A percentile compares a stretch with the other conserved stretches of the same genome.
These are phyloP conservation scores for Polietes domitor DNA, from an alignment of 2,888 invertebrate genomes.

Conservation along the genomic window DNA sequence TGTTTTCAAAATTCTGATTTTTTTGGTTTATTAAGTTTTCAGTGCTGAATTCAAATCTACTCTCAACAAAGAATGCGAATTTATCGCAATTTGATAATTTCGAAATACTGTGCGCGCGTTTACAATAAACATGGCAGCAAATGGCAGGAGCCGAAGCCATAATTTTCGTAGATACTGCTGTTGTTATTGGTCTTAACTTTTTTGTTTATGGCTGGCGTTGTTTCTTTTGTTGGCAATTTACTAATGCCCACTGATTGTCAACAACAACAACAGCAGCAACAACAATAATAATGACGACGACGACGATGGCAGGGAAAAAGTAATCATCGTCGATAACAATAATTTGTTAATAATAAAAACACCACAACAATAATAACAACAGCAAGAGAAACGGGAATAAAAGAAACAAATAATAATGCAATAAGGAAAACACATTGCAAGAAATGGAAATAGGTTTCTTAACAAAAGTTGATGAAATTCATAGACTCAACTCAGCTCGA, in stretches of 20 bases:
- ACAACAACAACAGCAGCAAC: background rate
- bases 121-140: background rate
- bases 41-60: too few species aligned
- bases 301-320: slow-evolving; percentile 14
- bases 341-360: slow-evolving; percentile 30
- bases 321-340: slow-evolving; percentile 17
- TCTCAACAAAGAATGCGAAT: too few species aligned
- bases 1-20: too few species aligned
- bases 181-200: background rate
- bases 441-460: background rate
- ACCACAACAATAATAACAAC: background rate
- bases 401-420: too few species aligned
- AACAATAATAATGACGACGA: background rate
- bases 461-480: background rate
- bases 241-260: background rate
- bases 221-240: slow-evolving; percentile 10
- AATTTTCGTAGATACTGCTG: background rate
- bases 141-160: background rate
- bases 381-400: too few species aligned
- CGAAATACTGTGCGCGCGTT: background rate
- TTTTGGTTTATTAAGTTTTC: too few species aligned
- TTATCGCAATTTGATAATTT: too few species aligned
- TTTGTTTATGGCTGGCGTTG: background rate
- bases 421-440: slow-evolving; percentile 17
- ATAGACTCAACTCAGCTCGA: background rate